Conservation (phyloP, 2,797 vertebrate genomes). For the Xiphorhynchus erythropygius region DNA sequence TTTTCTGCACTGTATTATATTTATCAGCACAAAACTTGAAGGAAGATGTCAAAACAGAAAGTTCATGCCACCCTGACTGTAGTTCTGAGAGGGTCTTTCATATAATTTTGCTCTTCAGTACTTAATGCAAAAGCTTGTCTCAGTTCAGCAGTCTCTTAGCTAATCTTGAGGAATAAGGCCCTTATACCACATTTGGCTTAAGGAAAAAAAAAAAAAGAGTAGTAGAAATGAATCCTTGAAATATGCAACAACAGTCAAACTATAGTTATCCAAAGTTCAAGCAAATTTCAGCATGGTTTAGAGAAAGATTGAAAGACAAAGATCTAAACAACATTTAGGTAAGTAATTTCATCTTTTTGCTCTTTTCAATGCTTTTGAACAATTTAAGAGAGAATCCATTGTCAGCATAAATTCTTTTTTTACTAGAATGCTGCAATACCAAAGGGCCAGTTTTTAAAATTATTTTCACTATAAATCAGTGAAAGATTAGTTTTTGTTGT, state of each 20-base stretch:
- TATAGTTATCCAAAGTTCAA: background rate
- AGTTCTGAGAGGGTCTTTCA: background rate
- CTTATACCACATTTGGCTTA: background rate
- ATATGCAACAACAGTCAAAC: background rate
- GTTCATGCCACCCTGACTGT: background rate
- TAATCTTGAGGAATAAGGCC: background rate
- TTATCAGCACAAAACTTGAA: background rate
- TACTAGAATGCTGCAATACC: background rate
- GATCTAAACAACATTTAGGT: background rate
- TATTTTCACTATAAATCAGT: background rate
- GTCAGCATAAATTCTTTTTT: background rate
- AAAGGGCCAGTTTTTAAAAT: slow-evolving; percentile 14
- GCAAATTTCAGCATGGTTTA: background rate
- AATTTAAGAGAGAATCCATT: background rate
- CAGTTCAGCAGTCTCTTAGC: background rate
- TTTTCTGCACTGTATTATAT: background rate
- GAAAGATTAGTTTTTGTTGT: background rate
- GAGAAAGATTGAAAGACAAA: background rate
- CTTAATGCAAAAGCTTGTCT: background rate
- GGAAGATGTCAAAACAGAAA: background rate
- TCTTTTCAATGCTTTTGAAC: background rate
- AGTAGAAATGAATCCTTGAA: background rate
- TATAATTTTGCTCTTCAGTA: background rate
- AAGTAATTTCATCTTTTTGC: background rate
- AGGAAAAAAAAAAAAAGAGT: background rate